Evolutionary conservation across 2,888 invertebrate species (phyloP), one percentile per base, ranked within the genome.

Genomic region (Xestia sexstrigata): DNA sequence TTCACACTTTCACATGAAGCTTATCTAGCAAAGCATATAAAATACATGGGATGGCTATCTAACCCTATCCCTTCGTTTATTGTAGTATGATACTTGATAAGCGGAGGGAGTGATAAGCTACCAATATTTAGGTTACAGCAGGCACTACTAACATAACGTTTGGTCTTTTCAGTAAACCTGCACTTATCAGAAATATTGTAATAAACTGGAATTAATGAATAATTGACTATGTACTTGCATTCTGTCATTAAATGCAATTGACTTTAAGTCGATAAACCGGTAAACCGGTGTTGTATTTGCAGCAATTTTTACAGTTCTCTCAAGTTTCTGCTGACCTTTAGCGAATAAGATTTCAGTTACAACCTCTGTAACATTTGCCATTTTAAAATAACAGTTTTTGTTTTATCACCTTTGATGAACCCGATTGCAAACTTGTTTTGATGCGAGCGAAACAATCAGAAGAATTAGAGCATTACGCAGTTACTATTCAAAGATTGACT

Each of bases 391-490:
- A 70, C 52, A 17, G 26, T 67, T 60, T 45, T 83, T 66, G 23
- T 62, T 55, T 67, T 47, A 52, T 84, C 55, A 69, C 58, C 68
- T 65, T 47, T 73, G 63, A 4, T 84, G 49, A 72, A 69, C 74
- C 9, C n/a, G 35, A 79, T 79, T 79, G 49, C 62, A 72, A 79
- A 47, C 84, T 79, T 35, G 79, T 66, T 79, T 39, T 68, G 49
- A 58, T 71, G 58, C 23, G 30, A 63, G 23, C 17, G 13, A 60
- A 79, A 71, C 79, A 65, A 49, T 65, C 9, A 65, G 23, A 45
- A 72, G n/a, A 81, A 79, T 55, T 63, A 68, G 71, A 58, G 58
- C 79, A 83, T 71, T 62, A 60, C 66, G 2, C 35, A 49, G 67
- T 55, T 62, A 42, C 35, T 67, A 4, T 60, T 60, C 17, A 35